Percentiles rank a stretch among this genome's conserved stretches.
Conservation (phyloP, 2,888 invertebrate genomes). For the Archips crataeganus region DNA sequence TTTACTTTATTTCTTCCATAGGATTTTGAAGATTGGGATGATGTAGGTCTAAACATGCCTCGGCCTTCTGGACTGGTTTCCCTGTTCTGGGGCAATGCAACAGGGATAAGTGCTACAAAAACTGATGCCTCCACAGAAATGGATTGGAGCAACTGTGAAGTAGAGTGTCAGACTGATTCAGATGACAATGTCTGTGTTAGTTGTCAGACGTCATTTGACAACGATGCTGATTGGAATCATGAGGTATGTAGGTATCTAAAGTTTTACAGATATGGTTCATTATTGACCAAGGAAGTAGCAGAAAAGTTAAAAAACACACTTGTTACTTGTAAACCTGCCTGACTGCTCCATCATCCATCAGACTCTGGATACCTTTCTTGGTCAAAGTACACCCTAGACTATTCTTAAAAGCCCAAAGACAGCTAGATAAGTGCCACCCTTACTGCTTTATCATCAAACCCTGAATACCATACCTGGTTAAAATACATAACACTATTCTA, state of each 20-base stretch:
- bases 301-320: no score
- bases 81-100: slow-evolving; percentile 86
- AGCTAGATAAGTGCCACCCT: no score
- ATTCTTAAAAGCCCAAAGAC: no score
- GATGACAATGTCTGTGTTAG: slow-evolving; percentile 77
- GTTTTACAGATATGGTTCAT: neutral
- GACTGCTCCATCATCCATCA: no score
- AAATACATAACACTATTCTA: no score
- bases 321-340: no score
- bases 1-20: slow-evolving; percentile 55
- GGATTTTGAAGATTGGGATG: slow-evolving; percentile 97
- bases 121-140: slow-evolving; percentile 79
- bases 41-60: slow-evolving; percentile 94
- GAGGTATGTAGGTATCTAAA: slow-evolving; percentile 59
- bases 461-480: no score
- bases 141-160: slow-evolving; percentile 64
- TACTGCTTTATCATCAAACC: no score
- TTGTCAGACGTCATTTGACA: slow-evolving; percentile 72
- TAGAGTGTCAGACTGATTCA: slow-evolving; percentile 80
- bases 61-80: slow-evolving; percentile 91
- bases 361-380: no score
- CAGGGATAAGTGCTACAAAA: slow-evolving; percentile 68
- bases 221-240: slow-evolving; percentile 77
- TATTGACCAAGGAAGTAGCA: no score
- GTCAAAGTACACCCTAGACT: no score